phyloP scores from a whole-genome alignment of 2,888 invertebrate genomes.

The Eupithecia vulgata region DNA sequence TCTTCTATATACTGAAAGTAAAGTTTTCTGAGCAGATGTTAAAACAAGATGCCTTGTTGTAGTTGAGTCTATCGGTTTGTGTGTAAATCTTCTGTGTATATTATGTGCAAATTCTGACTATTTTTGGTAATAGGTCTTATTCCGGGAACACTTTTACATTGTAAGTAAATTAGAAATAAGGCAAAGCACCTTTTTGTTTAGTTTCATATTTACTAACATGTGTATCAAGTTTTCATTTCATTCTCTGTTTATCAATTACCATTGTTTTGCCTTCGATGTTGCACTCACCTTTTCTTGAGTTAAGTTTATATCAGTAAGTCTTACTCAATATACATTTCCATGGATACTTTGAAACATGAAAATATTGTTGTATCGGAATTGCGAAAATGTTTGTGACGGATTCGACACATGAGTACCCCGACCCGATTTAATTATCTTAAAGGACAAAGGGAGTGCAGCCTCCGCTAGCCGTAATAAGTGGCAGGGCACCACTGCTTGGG shows the following conservation, averaged over 20 bases:
- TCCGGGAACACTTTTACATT: constrained; percentile 36
- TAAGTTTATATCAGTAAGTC: neutral
- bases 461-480: too few relatives aligned
- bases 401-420: too few relatives aligned
- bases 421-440: too few relatives aligned
- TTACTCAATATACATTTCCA: neutral
- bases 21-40: neutral
- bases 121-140: constrained; percentile 37
- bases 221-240: neutral
- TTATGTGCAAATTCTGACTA: constrained; percentile 36
- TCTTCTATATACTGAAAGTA: neutral
- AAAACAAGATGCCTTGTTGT: neutral
- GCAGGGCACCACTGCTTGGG: too few relatives aligned
- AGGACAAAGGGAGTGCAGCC: too few relatives aligned
- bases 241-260: neutral
- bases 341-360: neutral
- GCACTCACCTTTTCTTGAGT: neutral
- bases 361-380: neutral
- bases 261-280: neutral
- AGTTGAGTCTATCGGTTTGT: neutral
- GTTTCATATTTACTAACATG: neutral
- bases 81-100: constrained; percentile 13
- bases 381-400: too few relatives aligned
- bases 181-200: constrained; percentile 10
- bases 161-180: constrained; percentile 32